Percentiles rank a stretch among this genome's conserved stretches.
Evolutionary conservation across 2,113 vertebrate genomes (phyloP).

Genomic region (Elachura formosa): DNA sequence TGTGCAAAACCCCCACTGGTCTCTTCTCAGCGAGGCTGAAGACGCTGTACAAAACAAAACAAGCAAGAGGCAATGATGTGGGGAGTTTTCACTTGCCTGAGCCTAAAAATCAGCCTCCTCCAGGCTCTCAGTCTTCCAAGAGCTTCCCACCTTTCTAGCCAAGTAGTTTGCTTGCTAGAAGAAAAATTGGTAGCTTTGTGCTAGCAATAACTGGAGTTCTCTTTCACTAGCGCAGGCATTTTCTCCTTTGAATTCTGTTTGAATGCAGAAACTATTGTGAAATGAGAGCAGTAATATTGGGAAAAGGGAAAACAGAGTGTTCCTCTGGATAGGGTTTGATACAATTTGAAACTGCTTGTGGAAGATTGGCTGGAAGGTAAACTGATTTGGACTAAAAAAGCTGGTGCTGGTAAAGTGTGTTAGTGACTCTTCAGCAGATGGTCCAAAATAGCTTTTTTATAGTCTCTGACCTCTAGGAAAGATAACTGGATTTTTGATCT

Average conservation of each 20-base stretch:
- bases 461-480: background rate
- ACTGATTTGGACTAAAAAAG: slow-evolving; percentile 12
- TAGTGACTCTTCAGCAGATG: background rate
- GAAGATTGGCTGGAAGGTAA: slow-evolving; percentile 23
- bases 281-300: background rate
- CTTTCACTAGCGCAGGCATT: background rate
- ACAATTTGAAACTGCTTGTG: slow-evolving; percentile 10
- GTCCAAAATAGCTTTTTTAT: background rate
- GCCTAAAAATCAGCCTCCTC: background rate
- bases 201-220: background rate
- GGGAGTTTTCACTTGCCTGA: background rate
- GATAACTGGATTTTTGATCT: background rate
- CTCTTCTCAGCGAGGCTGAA: background rate
- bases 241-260: background rate
- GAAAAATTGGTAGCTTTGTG: background rate
- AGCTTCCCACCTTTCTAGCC: background rate
- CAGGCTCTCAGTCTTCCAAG: background rate
- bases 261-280: background rate
- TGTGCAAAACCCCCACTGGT: rapidly evolving
- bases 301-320: background rate
- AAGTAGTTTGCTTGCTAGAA: background rate
- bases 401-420: background rate
- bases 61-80: background rate
- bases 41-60: background rate
- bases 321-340: slow-evolving; percentile 23